phyloP scores from a whole-genome alignment of 2,888 invertebrate genomes.

The Augiades crinisus region DNA sequence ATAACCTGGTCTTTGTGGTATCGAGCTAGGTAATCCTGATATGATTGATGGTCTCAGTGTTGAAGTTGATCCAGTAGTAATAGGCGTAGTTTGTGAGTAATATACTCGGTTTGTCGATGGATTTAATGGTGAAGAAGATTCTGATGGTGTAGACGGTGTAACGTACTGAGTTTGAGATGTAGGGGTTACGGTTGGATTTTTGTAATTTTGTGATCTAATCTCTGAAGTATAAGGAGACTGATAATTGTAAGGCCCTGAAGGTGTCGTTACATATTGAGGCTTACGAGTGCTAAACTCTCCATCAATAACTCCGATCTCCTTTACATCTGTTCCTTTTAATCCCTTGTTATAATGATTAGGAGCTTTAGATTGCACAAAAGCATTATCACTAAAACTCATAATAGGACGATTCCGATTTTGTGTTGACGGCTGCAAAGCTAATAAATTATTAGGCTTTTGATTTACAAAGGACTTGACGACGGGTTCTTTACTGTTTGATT shows the following conservation, averaged over 20 bases:
- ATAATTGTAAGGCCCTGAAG: background rate
- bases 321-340: background rate
- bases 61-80: background rate
- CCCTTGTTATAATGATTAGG: background rate
- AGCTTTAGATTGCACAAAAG: background rate
- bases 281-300: background rate
- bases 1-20: background rate
- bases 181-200: background rate
- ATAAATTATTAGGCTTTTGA: too few species aligned
- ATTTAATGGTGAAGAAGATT: slow-evolving; percentile 1
- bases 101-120: background rate
- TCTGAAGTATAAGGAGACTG: background rate
- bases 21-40: background rate
- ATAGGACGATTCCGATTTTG: too few species aligned
- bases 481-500: slow-evolving; percentile 19
- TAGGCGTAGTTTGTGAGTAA: background rate
- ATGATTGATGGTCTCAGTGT: background rate
- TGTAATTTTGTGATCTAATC: background rate
- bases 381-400: too few species aligned
- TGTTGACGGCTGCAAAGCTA: too few species aligned
- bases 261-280: background rate
- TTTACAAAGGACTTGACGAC: slow-evolving; percentile 39
- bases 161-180: slow-evolving; percentile 8
- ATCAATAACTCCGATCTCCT: background rate
- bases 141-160: slow-evolving; percentile 36